Evolutionary conservation across 2,113 vertebrate species (phyloP).

Genomic region (Corynorhinus townsendii): DNA sequence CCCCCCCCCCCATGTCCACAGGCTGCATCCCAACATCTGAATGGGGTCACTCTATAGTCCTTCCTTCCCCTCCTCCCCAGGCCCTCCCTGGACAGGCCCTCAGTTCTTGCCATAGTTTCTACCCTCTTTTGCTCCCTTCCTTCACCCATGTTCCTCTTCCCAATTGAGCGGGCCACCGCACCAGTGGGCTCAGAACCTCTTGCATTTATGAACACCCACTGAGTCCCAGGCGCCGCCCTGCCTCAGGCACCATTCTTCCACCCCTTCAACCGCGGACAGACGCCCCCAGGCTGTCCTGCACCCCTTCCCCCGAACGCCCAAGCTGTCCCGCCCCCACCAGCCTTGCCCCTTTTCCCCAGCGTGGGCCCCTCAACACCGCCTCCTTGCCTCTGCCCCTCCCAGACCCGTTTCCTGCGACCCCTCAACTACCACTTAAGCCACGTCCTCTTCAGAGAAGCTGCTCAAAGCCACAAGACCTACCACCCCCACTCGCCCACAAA

Average conservation of each 20-base stretch:
- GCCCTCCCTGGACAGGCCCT: not conserved
- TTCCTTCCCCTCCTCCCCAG: not conserved
- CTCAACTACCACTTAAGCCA: slow-evolving; percentile 31
- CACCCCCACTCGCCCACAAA: not conserved
- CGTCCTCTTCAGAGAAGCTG: slow-evolving; percentile 31
- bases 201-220: not conserved
- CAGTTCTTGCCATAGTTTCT: not conserved
- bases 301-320: not conserved
- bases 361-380: slow-evolving; percentile 31
- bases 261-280: not conserved
- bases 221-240: not conserved
- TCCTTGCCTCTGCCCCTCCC: not conserved
- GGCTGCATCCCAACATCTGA: not conserved
- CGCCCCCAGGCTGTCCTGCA: not conserved
- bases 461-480: slow-evolving; percentile 29
- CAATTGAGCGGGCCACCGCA: not conserved
- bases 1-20: not conserved
- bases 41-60: not conserved
- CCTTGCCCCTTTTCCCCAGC: not conserved
- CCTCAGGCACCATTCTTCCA: not conserved
- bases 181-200: not conserved
- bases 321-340: not conserved
- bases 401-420: slow-evolving; percentile 28
- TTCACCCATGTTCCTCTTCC: not conserved
- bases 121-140: not conserved